Evolutionary conservation across 1,140 invertebrate species (phyloP).

Genomic region (Carcinoscorpius rotundicauda): DNA sequence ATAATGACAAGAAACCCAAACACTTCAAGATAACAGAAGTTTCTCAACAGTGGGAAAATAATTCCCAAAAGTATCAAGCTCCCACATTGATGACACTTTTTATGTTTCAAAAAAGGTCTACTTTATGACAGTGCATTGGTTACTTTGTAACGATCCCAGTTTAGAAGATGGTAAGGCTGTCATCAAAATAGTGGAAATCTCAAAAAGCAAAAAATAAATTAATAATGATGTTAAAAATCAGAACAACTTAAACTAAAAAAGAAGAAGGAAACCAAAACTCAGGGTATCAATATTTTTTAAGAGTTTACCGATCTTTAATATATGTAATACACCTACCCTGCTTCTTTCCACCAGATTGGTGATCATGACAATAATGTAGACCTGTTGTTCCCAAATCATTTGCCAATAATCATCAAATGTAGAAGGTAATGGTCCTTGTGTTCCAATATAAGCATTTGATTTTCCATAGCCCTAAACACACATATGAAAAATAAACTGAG

Average conservation of each 20-base stretch:
- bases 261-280: not conserved
- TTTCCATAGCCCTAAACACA: constrained; percentile 59
- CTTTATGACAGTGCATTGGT: too few species aligned
- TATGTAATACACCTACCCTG: constrained; percentile 42
- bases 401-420: constrained; percentile 95
- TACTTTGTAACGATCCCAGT: too few species aligned
- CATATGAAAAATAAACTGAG: not conserved
- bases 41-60: too few species aligned
- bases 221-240: not conserved
- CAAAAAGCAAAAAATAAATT: not conserved
- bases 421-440: constrained; percentile 80
- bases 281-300: too few species aligned
- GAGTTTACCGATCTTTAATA: not conserved
- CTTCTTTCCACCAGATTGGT: constrained; percentile 89
- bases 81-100: too few species aligned
- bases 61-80: too few species aligned
- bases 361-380: constrained; percentile 92
- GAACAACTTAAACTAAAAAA: not conserved
- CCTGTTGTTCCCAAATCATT: constrained; percentile 94
- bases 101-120: too few species aligned
- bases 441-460: constrained; percentile 80
- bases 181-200: not conserved
- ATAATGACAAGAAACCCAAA: too few species aligned
- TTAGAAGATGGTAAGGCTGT: too few species aligned
- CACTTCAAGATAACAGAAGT: too few species aligned